Evolutionary conservation across 2,113 vertebrate genomes (phyloP), one percentile per base, ranked within the genome.

Genomic region (Oreocharis arfaki): DNA sequence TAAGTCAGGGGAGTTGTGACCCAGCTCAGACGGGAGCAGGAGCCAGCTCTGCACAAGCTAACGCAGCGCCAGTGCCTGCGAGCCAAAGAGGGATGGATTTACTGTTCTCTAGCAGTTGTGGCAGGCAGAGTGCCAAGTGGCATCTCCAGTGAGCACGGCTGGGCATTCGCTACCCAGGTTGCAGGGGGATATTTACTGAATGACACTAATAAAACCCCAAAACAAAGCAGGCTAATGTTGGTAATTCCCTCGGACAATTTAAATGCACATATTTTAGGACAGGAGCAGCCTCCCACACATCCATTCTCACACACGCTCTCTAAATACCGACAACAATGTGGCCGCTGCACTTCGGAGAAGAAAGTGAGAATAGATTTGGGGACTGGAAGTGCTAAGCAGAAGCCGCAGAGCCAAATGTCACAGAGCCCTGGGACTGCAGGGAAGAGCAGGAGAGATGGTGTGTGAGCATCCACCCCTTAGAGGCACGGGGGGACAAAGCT

Each of bases 221-320:
- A 94, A 2, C 93, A 97, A 96, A 91, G 64, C 50, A 3, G 56
- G 44, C 39, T 97, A 95, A 96, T 96, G 95, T 93, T 81, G 90
- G 46, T 67, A 94, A 96, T 93, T 96, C 95, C 96, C 95, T 91
- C 7, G 1, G 50, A 95, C 77, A 33, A 95, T 96, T 94, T 84
- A 93, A 91, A 97, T 95, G 94, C 90, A 96, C 84, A 91, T 93
- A 89, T 94, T 96, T 94, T 76, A 86, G 86, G 88, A 91, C 24
- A 44, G 27, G 50, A 93, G 80, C 30, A 67, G 77, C 75, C 74
- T 93, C 78, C 49, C 49, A 37, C 28, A 13, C 53, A 50, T 53
- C 73, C 47, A 19, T 75, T 88, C 74, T 80, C 6, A 1, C 39
- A 53, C 10, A 19, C 3, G 27, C 21, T 74, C 37, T 64, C 80